A percentile compares a stretch with the other conserved stretches of the same genome.
Conservation (phyloP, 2,888 invertebrate genomes). For the Acholoe squamosa region DNA sequence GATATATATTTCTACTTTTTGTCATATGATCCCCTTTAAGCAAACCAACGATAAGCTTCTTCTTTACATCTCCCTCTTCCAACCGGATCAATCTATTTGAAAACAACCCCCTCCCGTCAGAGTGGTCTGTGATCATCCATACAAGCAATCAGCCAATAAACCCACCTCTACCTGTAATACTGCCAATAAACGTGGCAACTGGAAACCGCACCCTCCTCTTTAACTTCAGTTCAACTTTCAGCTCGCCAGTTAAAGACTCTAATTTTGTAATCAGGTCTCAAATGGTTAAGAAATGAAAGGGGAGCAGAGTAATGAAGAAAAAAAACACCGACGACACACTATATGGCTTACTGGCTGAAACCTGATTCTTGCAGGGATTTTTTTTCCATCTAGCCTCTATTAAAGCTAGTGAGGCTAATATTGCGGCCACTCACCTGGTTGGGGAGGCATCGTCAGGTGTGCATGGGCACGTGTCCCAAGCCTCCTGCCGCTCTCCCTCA, state of each 20-base stretch:
- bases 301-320: background rate
- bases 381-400: constrained; percentile 12
- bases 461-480: background rate
- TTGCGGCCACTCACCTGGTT: background rate
- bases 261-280: background rate
- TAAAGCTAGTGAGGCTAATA: constrained; percentile 53
- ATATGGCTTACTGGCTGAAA: constrained; percentile 17
- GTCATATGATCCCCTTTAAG: too few relatives aligned
- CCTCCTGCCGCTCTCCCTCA: background rate
- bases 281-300: background rate
- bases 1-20: too few relatives aligned
- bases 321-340: background rate
- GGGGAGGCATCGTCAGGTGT: background rate
- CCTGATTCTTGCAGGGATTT: background rate
- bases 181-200: constrained; percentile 38
- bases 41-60: too few relatives aligned
- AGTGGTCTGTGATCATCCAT: too few relatives aligned
- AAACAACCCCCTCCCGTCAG: too few relatives aligned
- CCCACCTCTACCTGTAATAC: background rate
- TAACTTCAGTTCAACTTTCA: background rate
- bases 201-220: background rate
- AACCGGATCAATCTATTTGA: too few relatives aligned
- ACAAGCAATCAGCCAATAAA: background rate
- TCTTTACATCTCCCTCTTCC: too few relatives aligned
- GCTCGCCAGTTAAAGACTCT: background rate